Base-by-base conservation (phyloP, 2,797 vertebrate species). In the Gobio occitaniae region DNA sequence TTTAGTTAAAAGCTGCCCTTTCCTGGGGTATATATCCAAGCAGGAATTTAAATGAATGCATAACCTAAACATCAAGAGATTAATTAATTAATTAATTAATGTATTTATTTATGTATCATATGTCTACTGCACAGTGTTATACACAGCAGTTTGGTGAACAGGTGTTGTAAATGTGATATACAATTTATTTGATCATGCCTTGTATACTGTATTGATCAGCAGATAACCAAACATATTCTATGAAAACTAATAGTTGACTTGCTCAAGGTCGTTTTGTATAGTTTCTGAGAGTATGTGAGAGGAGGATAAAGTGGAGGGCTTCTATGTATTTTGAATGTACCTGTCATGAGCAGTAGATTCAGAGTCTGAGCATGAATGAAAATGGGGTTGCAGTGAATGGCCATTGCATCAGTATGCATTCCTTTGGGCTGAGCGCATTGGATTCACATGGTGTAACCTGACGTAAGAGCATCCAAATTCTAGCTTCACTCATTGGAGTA, bases 381-480 rank as follows among this genome's bases (percentile, higher is more conserved):
- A 69, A 86, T 25, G 52, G 76, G 72, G 81, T 71, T 52, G 41
- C 65, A 66, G 83, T 88, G 88, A 90, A 91, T 89, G 87, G 86
- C 78, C 56, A 72, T 68, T 75, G 79, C 86, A 84, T 86, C 85
- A 87, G 87, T 25, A 48, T 81, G 87, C 90, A 90, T 92, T 91
- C 88, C 89, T 86, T 84, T 86, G 48, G 63, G 83, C 85, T 92
- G 89, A 92, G 87, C 79, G 70, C 90, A 90, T 89, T 69, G 69
- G 77, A 88, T 91, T 90, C 89, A 90, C 88, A 90, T 85, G 81
- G 86, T 52, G 82, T 61, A 89, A 84, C 87, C 56, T 86, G 87
- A 90, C 75, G 75, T 77, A 89, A 86, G 79, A 87, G 72, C 85
- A 84, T 87, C 86, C 85, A 80, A 89, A 89, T 87, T 63, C 79